Evolutionary conservation across 2,797 vertebrate species (phyloP), one percentile per base, ranked within the genome.

Genomic region (Myripristis jacobus): DNA sequence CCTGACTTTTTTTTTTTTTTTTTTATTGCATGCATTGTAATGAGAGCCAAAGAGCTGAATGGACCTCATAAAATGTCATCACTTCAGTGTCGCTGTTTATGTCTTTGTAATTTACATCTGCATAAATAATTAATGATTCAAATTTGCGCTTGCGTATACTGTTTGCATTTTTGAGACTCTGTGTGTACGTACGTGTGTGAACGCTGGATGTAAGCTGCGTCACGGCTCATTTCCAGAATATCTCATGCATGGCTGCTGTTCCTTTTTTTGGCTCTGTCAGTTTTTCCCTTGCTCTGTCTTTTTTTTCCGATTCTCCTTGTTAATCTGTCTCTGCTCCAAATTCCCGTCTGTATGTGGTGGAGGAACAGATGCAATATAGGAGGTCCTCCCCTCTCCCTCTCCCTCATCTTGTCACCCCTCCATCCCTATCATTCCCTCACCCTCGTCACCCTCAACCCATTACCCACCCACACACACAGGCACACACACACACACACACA

Each of bases 171-270:
- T 57, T 66, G 55, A 73, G 65, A 73, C 59, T 38, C 57, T 69
- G 57, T 69, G 73, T 57, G 47, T 36, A 43, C 47, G 81, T 78
- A 64, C 64, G 81, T 79, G 73, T 87, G 44, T 62, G 73, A 57
- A 70, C 27, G 54, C 50, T 54, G 79, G 25, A 74, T 10, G 68
- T 66, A 80, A 76, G 77, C 75, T 61, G 77, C 68, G 79, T 82
- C 82, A 83, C 73, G 83, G 73, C 77, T 91, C 80, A 89, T 91
- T 89, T 90, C 72, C 79, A 81, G 58, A 80, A 81, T 81, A 67
- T 77, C 63, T 90, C 72, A 85, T 59, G 80, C 83, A 52, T 79
- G 73, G 76, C 66, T 81, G 69, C 72, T 62, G 53, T 79, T 86
- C 66, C 68, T 79, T 81, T n/a, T 81, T 80, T 38, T 29, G 61